Conservation (phyloP, 2,797 vertebrate genomes). For the Silurus lanzhouensis region DNA sequence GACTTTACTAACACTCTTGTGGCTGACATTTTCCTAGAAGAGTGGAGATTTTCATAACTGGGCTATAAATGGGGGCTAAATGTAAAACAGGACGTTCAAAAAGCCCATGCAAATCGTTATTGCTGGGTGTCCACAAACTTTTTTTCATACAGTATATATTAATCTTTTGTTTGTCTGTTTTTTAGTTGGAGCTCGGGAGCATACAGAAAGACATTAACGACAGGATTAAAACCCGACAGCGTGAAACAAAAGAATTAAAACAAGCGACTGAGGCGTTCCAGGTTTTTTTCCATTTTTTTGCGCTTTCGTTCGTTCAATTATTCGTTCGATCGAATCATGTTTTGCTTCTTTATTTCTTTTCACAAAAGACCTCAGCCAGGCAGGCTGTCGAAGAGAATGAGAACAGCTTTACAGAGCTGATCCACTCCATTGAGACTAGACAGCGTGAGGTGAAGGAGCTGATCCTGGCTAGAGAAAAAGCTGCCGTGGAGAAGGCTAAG, state of each 20-base stretch:
- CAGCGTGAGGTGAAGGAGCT: conserved; percentile 10
- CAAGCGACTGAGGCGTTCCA: conserved; percentile 31
- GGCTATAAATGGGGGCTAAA: no score
- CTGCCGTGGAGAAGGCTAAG: conserved; percentile 46
- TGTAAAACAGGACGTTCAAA: no score
- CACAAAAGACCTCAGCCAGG: conserved; percentile 14
- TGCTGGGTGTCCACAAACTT: no score
- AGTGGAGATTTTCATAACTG: no score
- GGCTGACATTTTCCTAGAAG: no score
- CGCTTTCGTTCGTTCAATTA: not conserved
- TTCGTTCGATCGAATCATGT: not conserved
- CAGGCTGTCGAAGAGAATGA: conserved; percentile 28
- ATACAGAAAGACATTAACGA: not conserved
- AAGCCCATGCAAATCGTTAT: no score
- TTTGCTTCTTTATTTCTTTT: not conserved
- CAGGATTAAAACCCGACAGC: conserved; percentile 36
- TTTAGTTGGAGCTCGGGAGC: conserved; percentile 29
- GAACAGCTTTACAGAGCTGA: conserved; percentile 39
- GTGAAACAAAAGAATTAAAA: conserved; percentile 26
- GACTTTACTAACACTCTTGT: no score
- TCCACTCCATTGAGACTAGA: conserved; percentile 27
- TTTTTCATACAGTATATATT: no score
- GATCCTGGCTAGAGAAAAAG: conserved; percentile 44
- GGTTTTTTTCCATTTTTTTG: conserved; percentile 7
- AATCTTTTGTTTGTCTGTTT: conserved; percentile 44